phyloP scores from a whole-genome alignment of 2,797 vertebrate species.

The Coluber constrictor region DNA sequence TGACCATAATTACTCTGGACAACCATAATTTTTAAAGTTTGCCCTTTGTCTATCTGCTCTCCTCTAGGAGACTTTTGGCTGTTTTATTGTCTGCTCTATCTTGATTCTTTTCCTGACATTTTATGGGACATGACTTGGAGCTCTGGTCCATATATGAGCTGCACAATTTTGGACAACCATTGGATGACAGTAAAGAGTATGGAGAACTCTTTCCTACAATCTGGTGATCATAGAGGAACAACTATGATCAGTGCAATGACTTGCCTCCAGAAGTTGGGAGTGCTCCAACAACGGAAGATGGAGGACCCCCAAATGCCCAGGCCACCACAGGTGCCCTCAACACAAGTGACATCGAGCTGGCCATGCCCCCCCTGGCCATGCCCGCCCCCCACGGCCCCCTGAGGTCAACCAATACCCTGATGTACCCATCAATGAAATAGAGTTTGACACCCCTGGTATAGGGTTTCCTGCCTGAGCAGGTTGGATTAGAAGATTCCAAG shows the following conservation, averaged over 20 bases:
- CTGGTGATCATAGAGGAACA: background rate
- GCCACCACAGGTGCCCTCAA: too few species aligned
- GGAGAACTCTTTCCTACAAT: background rate
- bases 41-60: background rate
- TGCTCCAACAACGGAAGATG: background rate
- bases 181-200: background rate
- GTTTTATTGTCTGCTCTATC: background rate
- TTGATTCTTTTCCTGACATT: background rate
- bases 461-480: background rate
- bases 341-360: too few species aligned
- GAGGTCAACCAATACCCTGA: too few species aligned
- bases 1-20: background rate
- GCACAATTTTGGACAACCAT: background rate
- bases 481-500: background rate
- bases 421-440: too few species aligned
- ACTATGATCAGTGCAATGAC: background rate
- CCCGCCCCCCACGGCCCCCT: too few species aligned
- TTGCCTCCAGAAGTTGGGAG: background rate
- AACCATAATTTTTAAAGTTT: background rate
- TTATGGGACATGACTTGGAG: background rate
- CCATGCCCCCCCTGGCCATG: too few species aligned
- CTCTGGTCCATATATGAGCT: background rate
- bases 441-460: too few species aligned
- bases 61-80: background rate
- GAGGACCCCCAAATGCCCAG: too few species aligned